phyloP scores from a whole-genome alignment of 92 coral and sea anemone species.

The Parazoanthus darwini region DNA sequence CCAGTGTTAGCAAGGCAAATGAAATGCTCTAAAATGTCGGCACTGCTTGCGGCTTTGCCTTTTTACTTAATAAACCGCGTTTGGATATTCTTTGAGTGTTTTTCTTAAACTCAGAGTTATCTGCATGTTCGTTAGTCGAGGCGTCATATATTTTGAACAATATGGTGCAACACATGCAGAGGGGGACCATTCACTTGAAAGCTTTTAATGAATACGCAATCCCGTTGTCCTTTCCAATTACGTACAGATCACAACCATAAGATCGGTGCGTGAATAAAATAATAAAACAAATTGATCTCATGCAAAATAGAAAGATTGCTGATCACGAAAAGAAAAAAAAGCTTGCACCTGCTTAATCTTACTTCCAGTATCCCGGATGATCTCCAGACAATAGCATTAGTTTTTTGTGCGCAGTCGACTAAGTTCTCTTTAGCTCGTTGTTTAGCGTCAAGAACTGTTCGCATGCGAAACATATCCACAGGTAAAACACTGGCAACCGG shows the following conservation, averaged over 20 bases:
- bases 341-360: background rate
- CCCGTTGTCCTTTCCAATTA: background rate
- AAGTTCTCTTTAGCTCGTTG: background rate
- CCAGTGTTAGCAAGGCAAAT: background rate
- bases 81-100: background rate
- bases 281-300: background rate
- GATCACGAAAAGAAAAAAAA: background rate
- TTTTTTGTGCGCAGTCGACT: background rate
- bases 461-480: background rate
- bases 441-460: background rate
- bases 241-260: background rate
- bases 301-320: background rate
- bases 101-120: background rate
- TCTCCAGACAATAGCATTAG: background rate
- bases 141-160: background rate
- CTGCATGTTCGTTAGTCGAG: background rate
- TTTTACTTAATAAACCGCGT: background rate
- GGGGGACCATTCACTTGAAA: no score
- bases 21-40: background rate
- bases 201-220: background rate
- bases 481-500: background rate
- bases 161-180: background rate
- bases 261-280: background rate
- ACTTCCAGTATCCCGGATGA: constrained; percentile 24
- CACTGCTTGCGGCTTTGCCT: background rate